These are phyloP conservation scores for Eulemur albifrons DNA, from an alignment of 2,797 vertebrate genomes.

Conservation along the genomic window DNA sequence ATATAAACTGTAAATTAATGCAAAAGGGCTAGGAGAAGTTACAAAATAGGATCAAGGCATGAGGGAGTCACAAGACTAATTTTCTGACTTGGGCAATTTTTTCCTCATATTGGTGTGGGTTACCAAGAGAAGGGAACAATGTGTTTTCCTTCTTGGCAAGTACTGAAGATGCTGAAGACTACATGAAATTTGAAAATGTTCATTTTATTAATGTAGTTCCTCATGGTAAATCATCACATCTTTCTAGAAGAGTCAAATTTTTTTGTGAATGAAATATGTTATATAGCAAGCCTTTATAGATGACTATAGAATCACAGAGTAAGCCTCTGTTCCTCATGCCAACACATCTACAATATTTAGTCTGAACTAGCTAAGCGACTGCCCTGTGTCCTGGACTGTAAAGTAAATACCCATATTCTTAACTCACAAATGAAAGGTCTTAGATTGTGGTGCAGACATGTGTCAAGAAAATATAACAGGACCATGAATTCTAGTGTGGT, in stretches of 20 bases:
- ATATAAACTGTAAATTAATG: background rate
- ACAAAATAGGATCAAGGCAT: background rate
- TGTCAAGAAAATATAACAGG: background rate
- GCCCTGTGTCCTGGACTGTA: background rate
- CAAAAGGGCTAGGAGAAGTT: background rate
- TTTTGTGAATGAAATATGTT: background rate
- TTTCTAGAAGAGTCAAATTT: background rate
- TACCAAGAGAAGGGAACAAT: background rate
- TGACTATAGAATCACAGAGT: background rate
- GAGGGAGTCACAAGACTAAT: background rate
- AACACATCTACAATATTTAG: background rate
- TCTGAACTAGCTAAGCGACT: background rate
- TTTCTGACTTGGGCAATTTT: background rate
- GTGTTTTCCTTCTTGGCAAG: background rate
- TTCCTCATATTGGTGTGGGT: background rate
- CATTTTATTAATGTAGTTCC: background rate
- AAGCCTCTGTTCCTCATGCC: background rate
- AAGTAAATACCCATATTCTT: background rate
- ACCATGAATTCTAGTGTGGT: background rate
- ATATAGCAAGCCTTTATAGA: background rate
- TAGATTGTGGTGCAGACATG: background rate
- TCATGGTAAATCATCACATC: background rate
- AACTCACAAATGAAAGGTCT: background rate
- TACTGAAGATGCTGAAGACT: background rate
- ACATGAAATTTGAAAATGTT: conserved; percentile 13